Conservation (phyloP, 2,888 invertebrate species). For the Metellina segmentata region DNA sequence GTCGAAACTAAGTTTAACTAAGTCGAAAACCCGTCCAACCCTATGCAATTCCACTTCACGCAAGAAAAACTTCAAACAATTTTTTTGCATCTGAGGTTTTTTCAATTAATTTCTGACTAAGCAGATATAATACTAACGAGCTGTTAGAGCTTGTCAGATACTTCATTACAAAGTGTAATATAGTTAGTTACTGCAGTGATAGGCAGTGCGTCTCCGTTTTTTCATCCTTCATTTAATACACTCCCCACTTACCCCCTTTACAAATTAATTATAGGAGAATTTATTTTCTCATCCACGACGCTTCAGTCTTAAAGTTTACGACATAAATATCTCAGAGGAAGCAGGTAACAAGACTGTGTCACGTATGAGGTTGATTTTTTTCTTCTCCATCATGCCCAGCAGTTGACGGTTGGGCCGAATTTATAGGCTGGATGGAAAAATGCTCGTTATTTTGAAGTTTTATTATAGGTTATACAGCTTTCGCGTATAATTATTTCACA, state of each 20-base stretch:
- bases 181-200: too few relatives aligned
- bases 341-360: neutral
- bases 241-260: neutral
- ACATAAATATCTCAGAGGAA: slow-evolving; percentile 14
- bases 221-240: neutral
- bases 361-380: neutral
- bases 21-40: too few relatives aligned
- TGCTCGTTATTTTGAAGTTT: neutral
- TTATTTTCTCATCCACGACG: slow-evolving; percentile 22
- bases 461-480: neutral
- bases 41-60: too few relatives aligned
- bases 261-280: slow-evolving; percentile 45
- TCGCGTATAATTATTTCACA: neutral
- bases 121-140: too few relatives aligned
- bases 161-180: too few relatives aligned
- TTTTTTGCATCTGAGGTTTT: too few relatives aligned
- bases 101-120: too few relatives aligned
- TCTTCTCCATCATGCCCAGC: neutral
- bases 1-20: too few relatives aligned
- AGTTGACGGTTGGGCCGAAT: slow-evolving; percentile 10
- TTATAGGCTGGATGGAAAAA: slow-evolving; percentile 6
- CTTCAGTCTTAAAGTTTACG: slow-evolving; percentile 10
- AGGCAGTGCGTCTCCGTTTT: neutral
- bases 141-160: too few relatives aligned
- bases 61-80: too few relatives aligned